These are phyloP conservation scores for Betta splendens DNA, from an alignment of 2,797 vertebrate species.

Conservation along the genomic window DNA sequence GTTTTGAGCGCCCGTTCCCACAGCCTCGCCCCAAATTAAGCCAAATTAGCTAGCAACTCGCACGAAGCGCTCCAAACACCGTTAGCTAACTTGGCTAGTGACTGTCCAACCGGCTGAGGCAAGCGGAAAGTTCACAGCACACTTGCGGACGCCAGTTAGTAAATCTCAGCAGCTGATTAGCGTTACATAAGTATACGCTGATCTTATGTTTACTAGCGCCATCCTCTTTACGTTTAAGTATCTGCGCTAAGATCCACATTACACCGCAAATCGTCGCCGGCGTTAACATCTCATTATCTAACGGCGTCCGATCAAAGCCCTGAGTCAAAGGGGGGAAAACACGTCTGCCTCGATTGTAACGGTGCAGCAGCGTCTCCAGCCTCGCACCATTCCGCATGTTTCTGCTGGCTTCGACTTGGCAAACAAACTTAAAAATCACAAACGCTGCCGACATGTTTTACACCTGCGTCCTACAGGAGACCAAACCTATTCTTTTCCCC, in stretches of 20 bases:
- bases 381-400: conserved; percentile 74
- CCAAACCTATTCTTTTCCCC: conserved; percentile 22
- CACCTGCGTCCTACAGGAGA: neutral
- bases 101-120: conserved; percentile 58
- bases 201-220: neutral
- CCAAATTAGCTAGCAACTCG: conserved; percentile 57
- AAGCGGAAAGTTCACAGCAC: conserved; percentile 75
- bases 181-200: conserved; percentile 6
- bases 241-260: neutral
- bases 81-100: conserved; percentile 75
- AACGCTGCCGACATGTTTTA: conserved; percentile 35
- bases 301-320: conserved; percentile 64
- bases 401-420: conserved; percentile 61
- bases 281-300: conserved; percentile 41
- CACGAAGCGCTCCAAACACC: conserved; percentile 50
- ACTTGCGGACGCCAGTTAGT: conserved; percentile 55
- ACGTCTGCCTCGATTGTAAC: conserved; percentile 73
- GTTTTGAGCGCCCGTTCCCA: conserved; percentile 23
- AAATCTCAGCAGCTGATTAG: conserved; percentile 62
- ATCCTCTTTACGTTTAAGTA: neutral
- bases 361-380: conserved; percentile 71
- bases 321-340: conserved; percentile 50
- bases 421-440: conserved; percentile 66
- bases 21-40: conserved; percentile 56
- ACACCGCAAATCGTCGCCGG: neutral